Conservation (phyloP, 2,888 invertebrate species). For the Harmothoe impar region DNA sequence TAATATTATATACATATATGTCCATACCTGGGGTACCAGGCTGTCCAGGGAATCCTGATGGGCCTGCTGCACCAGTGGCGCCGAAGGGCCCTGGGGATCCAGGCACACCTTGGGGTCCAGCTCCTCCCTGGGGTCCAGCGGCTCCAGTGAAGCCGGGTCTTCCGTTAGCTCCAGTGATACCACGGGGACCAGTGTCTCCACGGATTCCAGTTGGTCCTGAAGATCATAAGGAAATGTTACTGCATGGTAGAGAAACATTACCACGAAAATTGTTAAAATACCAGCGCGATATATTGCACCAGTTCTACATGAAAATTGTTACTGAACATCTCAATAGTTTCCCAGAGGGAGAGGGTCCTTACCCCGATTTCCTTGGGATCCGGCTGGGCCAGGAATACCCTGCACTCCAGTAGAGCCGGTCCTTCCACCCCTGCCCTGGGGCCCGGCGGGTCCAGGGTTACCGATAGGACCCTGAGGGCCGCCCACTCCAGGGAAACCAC, state of each 20-base stretch:
- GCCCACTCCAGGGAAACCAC: constrained; percentile 62
- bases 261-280: background rate
- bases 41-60: constrained; percentile 35
- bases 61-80: constrained; percentile 33
- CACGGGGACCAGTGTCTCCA: constrained; percentile 45
- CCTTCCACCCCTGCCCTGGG: background rate
- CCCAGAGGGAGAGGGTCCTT: background rate
- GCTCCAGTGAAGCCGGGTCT: constrained; percentile 25
- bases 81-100: constrained; percentile 32
- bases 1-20: too few relatives aligned
- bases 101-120: background rate
- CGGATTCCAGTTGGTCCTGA: constrained; percentile 29
- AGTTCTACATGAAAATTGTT: too few relatives aligned
- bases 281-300: too few relatives aligned
- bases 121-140: constrained; percentile 24
- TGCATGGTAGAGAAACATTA: background rate
- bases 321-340: too few relatives aligned
- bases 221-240: background rate
- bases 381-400: constrained; percentile 66
- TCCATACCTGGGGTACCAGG: background rate
- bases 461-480: constrained; percentile 64
- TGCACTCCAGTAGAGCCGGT: constrained; percentile 55
- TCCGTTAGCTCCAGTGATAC: constrained; percentile 35
- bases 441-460: constrained; percentile 61
- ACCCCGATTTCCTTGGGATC: constrained; percentile 32